Evolutionary conservation across 2,797 vertebrate genomes (phyloP).

Genomic region (Crenuchus spilurus): DNA sequence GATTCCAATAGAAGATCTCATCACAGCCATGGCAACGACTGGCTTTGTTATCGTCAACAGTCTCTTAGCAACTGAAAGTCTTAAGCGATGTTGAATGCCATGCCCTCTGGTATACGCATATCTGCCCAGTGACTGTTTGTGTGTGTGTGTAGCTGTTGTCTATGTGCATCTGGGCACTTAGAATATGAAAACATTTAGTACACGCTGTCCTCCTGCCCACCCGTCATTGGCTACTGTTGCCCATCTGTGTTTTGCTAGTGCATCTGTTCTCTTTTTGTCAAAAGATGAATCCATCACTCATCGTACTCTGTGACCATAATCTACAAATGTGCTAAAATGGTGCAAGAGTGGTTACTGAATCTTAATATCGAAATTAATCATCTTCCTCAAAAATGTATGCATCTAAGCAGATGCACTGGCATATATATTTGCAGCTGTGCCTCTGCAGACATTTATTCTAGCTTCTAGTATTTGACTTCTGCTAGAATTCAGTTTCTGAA

Average conservation of each 20-base stretch:
- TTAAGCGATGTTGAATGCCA: conserved; percentile 52
- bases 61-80: conserved; percentile 77
- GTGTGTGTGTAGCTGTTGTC: not conserved
- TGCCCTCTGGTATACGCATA: conserved; percentile 47
- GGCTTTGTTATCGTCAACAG: conserved; percentile 70
- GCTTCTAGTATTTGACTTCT: not conserved
- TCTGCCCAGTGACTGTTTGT: conserved; percentile 52
- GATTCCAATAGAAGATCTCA: conserved; percentile 59
- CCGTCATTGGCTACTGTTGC: conserved; percentile 15
- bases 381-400: not conserved
- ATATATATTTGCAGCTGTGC: not conserved
- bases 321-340: not conserved
- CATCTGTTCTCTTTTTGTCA: conserved; percentile 21
- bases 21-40: conserved; percentile 63
- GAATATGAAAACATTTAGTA: conserved; percentile 18
- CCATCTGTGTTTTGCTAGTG: conserved; percentile 25
- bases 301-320: not conserved
- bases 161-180: not conserved
- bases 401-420: not conserved
- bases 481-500: not conserved
- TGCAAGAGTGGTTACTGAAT: not conserved
- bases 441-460: not conserved
- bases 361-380: not conserved
- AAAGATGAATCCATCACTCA: not conserved
- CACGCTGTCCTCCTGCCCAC: conserved; percentile 28